Evolutionary conservation across 2,113 vertebrate species (phyloP).

Genomic region (Notechis scutatus): DNA sequence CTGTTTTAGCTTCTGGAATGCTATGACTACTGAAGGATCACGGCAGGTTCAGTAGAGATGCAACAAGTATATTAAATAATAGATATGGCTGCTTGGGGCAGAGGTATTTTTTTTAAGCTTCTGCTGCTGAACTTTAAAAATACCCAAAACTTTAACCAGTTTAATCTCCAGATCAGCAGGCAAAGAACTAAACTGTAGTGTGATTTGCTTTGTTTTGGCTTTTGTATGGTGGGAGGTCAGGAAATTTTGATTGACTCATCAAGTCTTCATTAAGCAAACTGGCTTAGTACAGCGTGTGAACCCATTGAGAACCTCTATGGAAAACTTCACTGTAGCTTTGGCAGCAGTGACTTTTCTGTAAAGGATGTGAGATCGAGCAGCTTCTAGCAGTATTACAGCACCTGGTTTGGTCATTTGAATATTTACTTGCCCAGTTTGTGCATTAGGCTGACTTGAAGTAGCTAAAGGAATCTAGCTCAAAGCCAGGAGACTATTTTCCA

Average conservation of each 20-base stretch:
- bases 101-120: neutral
- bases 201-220: neutral
- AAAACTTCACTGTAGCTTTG: neutral
- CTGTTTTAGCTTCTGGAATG: neutral
- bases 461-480: neutral
- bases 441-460: neutral
- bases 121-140: neutral
- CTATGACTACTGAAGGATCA: neutral
- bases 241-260: neutral
- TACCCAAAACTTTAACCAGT: neutral
- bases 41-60: neutral
- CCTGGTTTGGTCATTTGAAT: neutral
- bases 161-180: neutral
- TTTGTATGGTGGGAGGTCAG: neutral
- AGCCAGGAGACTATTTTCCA: neutral
- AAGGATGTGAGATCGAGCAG: neutral
- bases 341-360: neutral
- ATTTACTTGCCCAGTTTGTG: neutral
- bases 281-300: neutral
- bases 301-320: neutral
- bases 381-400: neutral
- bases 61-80: neutral
- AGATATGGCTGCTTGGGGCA: neutral
- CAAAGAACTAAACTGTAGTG: neutral
- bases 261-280: neutral